Percentiles rank a stretch among this genome's conserved stretches.
Evolutionary conservation across 1,140 invertebrate species (phyloP).

Genomic region (Drosophila neocordata): DNA sequence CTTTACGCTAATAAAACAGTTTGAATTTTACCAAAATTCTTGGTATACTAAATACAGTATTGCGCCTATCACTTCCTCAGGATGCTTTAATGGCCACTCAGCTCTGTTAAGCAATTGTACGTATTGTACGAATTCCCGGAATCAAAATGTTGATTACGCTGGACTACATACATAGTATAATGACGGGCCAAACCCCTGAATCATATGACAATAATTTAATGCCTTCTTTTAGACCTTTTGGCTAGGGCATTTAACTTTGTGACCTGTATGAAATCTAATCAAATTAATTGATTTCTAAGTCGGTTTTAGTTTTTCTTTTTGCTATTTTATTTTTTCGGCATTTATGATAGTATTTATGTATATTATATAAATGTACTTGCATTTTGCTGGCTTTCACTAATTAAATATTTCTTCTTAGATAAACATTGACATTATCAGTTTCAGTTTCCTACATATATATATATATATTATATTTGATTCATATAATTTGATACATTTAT

Average conservation of each 20-base stretch:
- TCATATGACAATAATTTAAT: not conserved
- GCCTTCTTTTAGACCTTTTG: not conserved
- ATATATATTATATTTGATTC: not conserved
- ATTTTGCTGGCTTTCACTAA: not conserved
- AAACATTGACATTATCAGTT: conserved; percentile 10
- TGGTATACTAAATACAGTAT: not conserved
- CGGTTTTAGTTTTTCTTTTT: not conserved
- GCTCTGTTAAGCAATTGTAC: conserved; percentile 21
- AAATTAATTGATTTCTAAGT: conserved; percentile 49
- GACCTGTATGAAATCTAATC: conserved; percentile 37
- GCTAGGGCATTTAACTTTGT: not conserved
- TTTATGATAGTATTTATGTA: conserved; percentile 13
- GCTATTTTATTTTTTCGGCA: conserved; percentile 17
- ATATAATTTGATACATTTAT: not conserved
- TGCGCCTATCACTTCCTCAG: conserved; percentile 55
- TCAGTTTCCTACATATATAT: no score
- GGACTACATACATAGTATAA: not conserved
- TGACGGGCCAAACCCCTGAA: conserved; percentile 21
- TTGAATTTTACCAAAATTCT: not conserved
- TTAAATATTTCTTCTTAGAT: conserved; percentile 2
- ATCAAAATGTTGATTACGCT: not conserved
- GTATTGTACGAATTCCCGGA: conserved; percentile 6
- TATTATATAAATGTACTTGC: conserved; percentile 3
- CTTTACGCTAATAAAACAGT: not conserved
- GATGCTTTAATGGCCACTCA: conserved; percentile 28